Base-by-base conservation (phyloP, 2,888 invertebrate genomes). In the Sepioteuthis lessoniana region DNA sequence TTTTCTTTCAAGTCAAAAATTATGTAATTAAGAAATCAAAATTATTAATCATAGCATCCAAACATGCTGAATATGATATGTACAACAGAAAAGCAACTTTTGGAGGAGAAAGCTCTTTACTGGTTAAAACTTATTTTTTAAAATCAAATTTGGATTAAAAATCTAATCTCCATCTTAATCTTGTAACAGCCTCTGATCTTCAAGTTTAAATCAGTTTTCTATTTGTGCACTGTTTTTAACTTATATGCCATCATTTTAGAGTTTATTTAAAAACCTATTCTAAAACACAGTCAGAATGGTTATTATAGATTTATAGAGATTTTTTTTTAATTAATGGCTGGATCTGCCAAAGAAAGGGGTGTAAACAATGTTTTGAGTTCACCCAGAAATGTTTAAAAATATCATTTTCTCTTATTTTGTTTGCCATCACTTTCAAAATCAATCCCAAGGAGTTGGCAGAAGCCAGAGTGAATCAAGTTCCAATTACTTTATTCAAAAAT, bases 401-500 rank as follows among this genome's bases (percentile, higher is more conserved):
- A 35, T n/a, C n/a, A 25, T 60, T 60, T 31, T 60, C 31, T n/a
- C 13, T 76, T 76, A 35, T 76, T 76, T 76, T 76, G 19, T n/a
- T 35, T 35, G 16, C n/a, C 16, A 35, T 35, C n/a, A n/a, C n/a
- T 76, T 35, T 76, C 4, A 35, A 76, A 76, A n/a, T n/a, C 76
- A n/a, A 76, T 76, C 76, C 35, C n/a, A n/a, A 76, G 13, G 76
- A 76, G 35, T 76, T 76, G 76, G 76, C 76, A 76, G 76, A 76
- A 76, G 76, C n/a, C n/a, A 35, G n/a, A 35, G n/a, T 76, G 76
- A 35, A 76, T 76, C n/a, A 16, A 13, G 76, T 76, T 76, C n/a
- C 76, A 76, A 76, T 76, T n/a, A 76, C 16, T 76, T 76, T 76
- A 76, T 76, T 76, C 76, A 76, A 76, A 76, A 76, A 76, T 35